Conservation (phyloP, 2,888 invertebrate species). For the Parnassius mnemosyne region DNA sequence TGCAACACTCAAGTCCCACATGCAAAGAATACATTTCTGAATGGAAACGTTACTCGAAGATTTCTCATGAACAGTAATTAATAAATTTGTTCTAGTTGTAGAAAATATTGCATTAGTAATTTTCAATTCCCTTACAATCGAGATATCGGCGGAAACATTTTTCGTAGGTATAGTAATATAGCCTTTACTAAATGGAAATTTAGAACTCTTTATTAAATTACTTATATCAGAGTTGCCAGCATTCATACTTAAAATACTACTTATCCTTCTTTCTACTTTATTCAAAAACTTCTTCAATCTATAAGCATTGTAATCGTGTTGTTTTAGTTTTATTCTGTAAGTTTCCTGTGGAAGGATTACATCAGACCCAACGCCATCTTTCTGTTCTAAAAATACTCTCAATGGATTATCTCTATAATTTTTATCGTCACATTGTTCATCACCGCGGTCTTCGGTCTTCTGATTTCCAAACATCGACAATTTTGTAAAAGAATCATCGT, state of each 20-base stretch:
- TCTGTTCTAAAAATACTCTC: constrained; percentile 67
- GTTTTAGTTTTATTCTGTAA: constrained; percentile 57
- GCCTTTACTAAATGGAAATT: constrained; percentile 63
- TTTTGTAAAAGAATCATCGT: constrained; percentile 52
- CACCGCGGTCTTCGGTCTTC: constrained; percentile 32
- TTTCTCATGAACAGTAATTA: constrained; percentile 60
- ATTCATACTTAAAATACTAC: constrained; percentile 53
- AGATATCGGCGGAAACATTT: constrained; percentile 37
- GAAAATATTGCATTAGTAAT: constrained; percentile 54
- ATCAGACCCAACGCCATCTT: constrained; percentile 60
- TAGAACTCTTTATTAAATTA: constrained; percentile 47
- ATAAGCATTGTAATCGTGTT: constrained; percentile 45
- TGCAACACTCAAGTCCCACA: constrained; percentile 66
- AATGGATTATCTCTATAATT: constrained; percentile 57
- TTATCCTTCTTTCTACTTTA: constrained; percentile 53
- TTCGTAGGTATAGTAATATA: constrained; percentile 49
- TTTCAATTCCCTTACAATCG: constrained; percentile 47
- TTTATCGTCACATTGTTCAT: constrained; percentile 40
- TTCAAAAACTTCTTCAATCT: constrained; percentile 61
- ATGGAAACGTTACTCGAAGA: constrained; percentile 28
- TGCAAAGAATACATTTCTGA: constrained; percentile 52
- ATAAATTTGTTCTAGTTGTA: constrained; percentile 52
- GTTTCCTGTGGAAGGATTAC: constrained; percentile 57
- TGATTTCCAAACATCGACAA: constrained; percentile 38
- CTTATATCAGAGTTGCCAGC: constrained; percentile 42